Base-by-base conservation (phyloP, 1,140 invertebrate genomes). In the Procambarus clarkii region DNA sequence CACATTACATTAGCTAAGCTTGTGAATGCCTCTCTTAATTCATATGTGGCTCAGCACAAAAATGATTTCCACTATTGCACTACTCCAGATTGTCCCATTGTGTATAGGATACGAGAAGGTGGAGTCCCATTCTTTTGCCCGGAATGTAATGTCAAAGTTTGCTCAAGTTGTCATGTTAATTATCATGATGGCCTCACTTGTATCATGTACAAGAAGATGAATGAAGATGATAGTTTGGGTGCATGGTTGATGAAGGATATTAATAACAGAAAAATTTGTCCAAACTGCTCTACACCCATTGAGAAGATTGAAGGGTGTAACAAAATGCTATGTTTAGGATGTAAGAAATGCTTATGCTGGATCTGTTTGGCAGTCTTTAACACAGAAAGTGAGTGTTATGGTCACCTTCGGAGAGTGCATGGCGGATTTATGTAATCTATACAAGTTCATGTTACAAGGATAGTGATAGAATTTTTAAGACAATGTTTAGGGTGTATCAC, bases 121-220 rank as follows among this genome's bases (percentile, higher is more conserved):
- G 85, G 85, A 45, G n/a, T 69, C n/a, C 85, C 76, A 44, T 87
- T 87, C 76, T 60, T 77, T 46, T 87, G 85, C 50, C 76, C 85
- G 5, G 85, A 87, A 48, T 87, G 85, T 45, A 45, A 44, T n/a
- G 34, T 34, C 34, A 45, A 74, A 3, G 11, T 74, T 21, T 87
- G 85, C 50, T 64, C 85, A 13, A 78, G n/a, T 4, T 87, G 85
- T 69, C 85, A 87, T 48, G 76, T 58, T 54, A 74, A 60, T 34
- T 87, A 87, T 74, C 85, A 87, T 45, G 85, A 87, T 54, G 85
- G 85, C n/a, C 54, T 87, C 18, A 44, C 76, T 7, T 87, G 85
- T 60, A 50, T 76, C 76, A 87, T 87, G 85, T 79, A 54, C 50
- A 50, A 45, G 34, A 79, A 34, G 45, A 13, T 34, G 7, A 71